Base-by-base conservation (phyloP, 2,888 invertebrate species). In the Molorchus minor region DNA sequence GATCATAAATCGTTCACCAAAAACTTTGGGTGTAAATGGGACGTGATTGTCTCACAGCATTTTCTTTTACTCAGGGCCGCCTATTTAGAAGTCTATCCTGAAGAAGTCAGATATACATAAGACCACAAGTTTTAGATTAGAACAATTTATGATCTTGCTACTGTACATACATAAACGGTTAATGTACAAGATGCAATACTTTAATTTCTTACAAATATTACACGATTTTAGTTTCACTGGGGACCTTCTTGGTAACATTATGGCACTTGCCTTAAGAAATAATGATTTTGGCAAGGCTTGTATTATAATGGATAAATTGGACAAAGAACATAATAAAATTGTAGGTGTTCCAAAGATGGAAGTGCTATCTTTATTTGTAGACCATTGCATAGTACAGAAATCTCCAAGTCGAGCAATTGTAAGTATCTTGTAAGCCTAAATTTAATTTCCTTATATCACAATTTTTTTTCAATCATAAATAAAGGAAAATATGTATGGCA, bases 181-280 rank as follows among this genome's bases (percentile, higher is more conserved):
- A n/a, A n/a, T n/a, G n/a, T n/a, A n/a, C n/a, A n/a, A n/a, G n/a
- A n/a, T n/a, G n/a, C n/a, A n/a, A n/a, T n/a, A 25, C 8, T 25
- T 3, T 25, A 3, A 5, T 25, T 25, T 25, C 25, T 5, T 25
- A 8, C 25, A 5, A 8, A 25, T 25, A 25, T 55, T 33, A 3
- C 10, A 13, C 46, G 36, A 16, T 60, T 64, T 43, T 47, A 84
- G 83, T 30, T 86, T 88, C 79, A 85, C 85, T 5, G 89, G 87
- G 1, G 81, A 82, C 58, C 83, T 88, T 80, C 75, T 89, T 43
- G 87, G 87, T 2, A 83, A 87, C 69, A 80, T 89, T 33, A 78
- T 88, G 61, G 77, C 79, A 0, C 68, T 88, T 1, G 36, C 71
- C 7, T 51, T 84, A 10, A 79, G 82, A 56, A 82, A 79, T 30